These are phyloP conservation scores for Siniperca knerii DNA, from an alignment of 2,113 vertebrate genomes.

Conservation along the genomic window DNA sequence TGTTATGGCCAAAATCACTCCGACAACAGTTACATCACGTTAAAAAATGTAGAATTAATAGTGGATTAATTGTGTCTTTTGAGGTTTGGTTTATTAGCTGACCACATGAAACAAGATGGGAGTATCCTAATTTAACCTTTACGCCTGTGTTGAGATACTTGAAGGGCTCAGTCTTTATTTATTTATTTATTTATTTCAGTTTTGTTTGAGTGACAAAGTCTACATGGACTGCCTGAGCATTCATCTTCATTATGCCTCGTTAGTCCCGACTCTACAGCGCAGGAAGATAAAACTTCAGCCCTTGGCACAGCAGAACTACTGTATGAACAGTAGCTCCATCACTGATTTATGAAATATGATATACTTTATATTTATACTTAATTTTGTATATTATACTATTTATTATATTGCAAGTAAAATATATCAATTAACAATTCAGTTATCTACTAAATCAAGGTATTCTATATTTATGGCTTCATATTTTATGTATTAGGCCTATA, in stretches of 20 bases:
- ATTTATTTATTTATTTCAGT: background rate
- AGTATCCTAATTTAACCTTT: conserved; percentile 1
- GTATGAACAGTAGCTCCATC: background rate
- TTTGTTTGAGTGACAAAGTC: background rate
- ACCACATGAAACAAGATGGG: conserved; percentile 1
- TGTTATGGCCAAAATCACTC: conserved; percentile 28
- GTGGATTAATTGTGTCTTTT: conserved; percentile 5
- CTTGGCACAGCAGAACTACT: background rate
- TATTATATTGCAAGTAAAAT: background rate
- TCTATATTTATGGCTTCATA: background rate
- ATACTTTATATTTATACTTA: background rate
- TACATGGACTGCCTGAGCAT: background rate
- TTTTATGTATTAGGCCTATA: background rate
- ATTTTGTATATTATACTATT: background rate
- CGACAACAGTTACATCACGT: conserved; percentile 45
- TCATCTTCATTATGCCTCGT: background rate
- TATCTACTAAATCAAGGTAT: background rate
- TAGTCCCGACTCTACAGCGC: background rate
- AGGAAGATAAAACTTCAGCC: background rate
- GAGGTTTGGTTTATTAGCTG: conserved; percentile 4
- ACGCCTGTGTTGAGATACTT: background rate
- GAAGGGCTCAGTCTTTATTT: background rate
- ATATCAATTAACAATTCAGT: background rate
- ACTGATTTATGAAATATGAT: background rate
- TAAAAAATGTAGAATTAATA: conserved; percentile 25